Evolutionary conservation across 2,888 invertebrate species (phyloP), one percentile per base, ranked within the genome.

Genomic region (Eudemis profundana): DNA sequence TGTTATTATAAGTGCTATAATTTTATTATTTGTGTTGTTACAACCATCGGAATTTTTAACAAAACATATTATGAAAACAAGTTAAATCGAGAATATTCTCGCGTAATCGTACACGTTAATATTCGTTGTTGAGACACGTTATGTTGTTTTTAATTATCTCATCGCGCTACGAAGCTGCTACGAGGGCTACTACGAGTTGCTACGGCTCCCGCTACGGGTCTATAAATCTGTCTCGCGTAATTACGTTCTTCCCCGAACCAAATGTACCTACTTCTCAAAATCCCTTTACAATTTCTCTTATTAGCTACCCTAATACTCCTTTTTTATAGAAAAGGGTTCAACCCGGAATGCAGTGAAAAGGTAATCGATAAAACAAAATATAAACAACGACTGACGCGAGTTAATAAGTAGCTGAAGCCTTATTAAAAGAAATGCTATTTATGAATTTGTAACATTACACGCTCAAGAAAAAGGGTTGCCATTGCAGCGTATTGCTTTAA

Each of bases 401-500:
- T 17, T 54, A 27, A 2, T 29, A 47, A 23, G 56, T 15, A 33
- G 21, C 1, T 14, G 63, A 64, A 64, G 40, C 64, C 64, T 15
- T 57, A 64, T 40, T 29, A 44, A n/a, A 56, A 49, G 17, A 15
- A 50, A 51, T 49, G 19, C 47, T 33, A 46, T 51, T 61, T 61
- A 51, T 36, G 57, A 59, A 33, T 56, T 50, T 42, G 50, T 63
- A 57, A 59, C 44, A 51, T 44, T 44, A 59, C 44, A 27, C 36
- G 19, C 23, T 47, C 15, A 42, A 49, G 29, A 36, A 63, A 49
- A 36, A 42, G 50, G 64, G 57, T 51, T 27, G 33, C 15, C 12
- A n/a, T n/a, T 33, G 15, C n/a, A 14, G 33, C 15, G 44, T 36
- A 36, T 17, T 21, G 21, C 21, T 46, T 44, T 36, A 51, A 61